A percentile compares a stretch with the other conserved stretches of the same genome.
phyloP scores from a whole-genome alignment of 2,888 invertebrate genomes.

The Phorcus lineatus region DNA sequence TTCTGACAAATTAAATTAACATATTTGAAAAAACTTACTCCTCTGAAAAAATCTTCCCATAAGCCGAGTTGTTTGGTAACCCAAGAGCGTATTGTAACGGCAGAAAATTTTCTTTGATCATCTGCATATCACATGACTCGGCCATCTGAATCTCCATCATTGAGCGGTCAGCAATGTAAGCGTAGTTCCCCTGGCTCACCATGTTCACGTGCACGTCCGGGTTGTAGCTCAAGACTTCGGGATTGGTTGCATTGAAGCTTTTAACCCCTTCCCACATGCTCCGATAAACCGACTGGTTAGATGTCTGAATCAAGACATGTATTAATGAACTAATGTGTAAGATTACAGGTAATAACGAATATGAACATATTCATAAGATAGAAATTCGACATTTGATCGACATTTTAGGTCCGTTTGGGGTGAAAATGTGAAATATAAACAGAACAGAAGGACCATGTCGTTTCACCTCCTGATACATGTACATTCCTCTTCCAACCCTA shows the following conservation, averaged over 20 bases:
- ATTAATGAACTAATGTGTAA: neutral
- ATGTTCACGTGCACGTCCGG: conserved; percentile 49
- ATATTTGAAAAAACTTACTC: conserved; percentile 54
- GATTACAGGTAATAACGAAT: too few species aligned
- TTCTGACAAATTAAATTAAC: too few species aligned
- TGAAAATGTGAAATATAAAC: too few species aligned
- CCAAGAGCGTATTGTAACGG: conserved; percentile 61
- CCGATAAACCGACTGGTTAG: conserved; percentile 40
- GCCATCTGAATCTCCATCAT: conserved; percentile 52
- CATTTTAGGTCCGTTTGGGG: too few species aligned
- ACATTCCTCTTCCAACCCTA: too few species aligned
- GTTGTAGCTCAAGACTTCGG: conserved; percentile 45
- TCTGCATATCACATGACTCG: conserved; percentile 60
- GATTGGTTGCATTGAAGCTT: conserved; percentile 48
- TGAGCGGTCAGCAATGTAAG: conserved; percentile 57
- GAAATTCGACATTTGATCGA: too few species aligned
- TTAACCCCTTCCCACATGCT: conserved; percentile 51
- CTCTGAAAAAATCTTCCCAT: conserved; percentile 55
- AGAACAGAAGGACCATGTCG: too few species aligned
- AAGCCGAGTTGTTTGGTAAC: conserved; percentile 64
- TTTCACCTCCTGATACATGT: too few species aligned
- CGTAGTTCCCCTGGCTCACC: conserved; percentile 44
- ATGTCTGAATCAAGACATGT: conserved; percentile 41
- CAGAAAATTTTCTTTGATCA: conserved; percentile 58
- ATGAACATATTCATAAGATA: too few species aligned